Evolutionary conservation across 2,113 vertebrate genomes (phyloP).

Genomic region (Cephalopterus ornatus): DNA sequence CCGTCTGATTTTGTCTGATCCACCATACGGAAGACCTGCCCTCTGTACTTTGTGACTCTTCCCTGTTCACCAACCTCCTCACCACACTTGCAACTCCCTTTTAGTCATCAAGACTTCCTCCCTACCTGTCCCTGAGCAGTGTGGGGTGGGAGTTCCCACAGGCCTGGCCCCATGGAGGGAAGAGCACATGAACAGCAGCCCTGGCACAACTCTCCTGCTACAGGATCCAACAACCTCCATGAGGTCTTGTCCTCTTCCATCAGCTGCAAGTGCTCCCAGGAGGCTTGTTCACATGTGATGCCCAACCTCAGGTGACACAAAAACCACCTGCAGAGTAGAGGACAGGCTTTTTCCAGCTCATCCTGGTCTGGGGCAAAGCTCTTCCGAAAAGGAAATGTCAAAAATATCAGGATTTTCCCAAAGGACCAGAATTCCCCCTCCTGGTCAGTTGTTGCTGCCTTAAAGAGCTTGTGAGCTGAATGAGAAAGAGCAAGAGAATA

Average conservation of each 20-base stretch:
- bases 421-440: neutral
- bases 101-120: neutral
- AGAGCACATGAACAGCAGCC: rapidly evolving
- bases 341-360: neutral
- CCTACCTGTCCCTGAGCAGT: neutral
- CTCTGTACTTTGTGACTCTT: neutral
- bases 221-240: neutral
- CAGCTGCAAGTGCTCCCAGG: neutral
- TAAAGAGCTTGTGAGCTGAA: neutral
- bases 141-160: neutral
- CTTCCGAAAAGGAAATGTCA: neutral
- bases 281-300: neutral
- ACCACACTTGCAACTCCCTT: neutral
- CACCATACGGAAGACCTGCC: neutral
- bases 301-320: neutral
- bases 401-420: neutral
- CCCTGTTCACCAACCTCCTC: neutral
- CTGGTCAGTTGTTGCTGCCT: neutral
- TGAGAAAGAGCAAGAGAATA: neutral
- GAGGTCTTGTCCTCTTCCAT: neutral
- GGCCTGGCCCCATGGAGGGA: neutral
- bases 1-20: neutral
- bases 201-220: neutral
- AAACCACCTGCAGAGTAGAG: neutral
- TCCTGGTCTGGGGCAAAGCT: neutral